These are phyloP conservation scores for Atopsyche davidsoni DNA, from an alignment of 1,140 invertebrate species.

Conservation along the genomic window DNA sequence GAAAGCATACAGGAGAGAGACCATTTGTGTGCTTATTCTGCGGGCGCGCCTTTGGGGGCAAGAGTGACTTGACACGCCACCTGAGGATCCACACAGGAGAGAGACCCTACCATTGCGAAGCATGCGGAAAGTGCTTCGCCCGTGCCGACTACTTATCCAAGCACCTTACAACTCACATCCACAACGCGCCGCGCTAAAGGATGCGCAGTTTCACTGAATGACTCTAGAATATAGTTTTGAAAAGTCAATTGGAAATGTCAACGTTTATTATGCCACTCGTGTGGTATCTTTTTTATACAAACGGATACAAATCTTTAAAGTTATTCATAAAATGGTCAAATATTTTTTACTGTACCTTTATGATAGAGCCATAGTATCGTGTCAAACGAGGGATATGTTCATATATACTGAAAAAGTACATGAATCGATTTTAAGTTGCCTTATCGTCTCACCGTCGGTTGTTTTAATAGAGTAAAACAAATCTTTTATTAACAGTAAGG, in stretches of 20 bases:
- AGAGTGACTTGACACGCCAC: constrained; percentile 80
- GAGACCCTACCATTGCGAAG: constrained; percentile 82
- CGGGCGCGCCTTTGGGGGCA: constrained; percentile 77
- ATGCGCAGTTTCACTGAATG: background rate
- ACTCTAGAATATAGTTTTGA: background rate
- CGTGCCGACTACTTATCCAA: constrained; percentile 85
- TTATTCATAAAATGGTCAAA: constrained; percentile 26
- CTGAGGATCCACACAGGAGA: constrained; percentile 81
- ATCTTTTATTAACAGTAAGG: too few species aligned
- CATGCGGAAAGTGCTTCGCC: constrained; percentile 86
- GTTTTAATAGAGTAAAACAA: constrained; percentile 29
- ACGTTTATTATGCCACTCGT: constrained; percentile 11
- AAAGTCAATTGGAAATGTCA: constrained; percentile 29
- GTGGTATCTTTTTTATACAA: constrained; percentile 23
- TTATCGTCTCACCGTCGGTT: constrained; percentile 32
- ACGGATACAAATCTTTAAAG: constrained; percentile 25
- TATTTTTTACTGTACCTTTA: constrained; percentile 31
- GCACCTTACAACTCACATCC: constrained; percentile 82
- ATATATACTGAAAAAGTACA: constrained; percentile 28
- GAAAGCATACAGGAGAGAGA: constrained; percentile 82
- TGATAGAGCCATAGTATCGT: constrained; percentile 28
- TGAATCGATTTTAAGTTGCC: constrained; percentile 32
- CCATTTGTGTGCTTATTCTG: constrained; percentile 85
- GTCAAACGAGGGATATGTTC: constrained; percentile 29
- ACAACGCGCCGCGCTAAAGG: constrained; percentile 51